phyloP scores from a whole-genome alignment of 2,113 vertebrate species.

The Cyanocitta stelleri region DNA sequence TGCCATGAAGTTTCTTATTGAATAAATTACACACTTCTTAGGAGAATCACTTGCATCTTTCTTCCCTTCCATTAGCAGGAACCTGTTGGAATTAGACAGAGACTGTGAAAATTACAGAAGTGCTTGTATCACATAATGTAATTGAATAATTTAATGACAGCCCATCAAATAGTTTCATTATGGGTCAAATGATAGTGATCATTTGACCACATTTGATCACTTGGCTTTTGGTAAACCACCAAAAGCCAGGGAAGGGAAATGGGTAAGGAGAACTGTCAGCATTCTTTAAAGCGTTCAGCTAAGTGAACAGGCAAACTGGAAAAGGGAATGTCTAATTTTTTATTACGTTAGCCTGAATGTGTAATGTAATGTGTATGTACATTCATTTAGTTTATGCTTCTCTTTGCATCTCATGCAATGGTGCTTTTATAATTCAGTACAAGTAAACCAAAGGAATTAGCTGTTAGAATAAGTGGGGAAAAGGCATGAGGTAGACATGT shows the following conservation, averaged over 20 bases:
- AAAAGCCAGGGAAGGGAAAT: not conserved
- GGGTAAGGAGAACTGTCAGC: not conserved
- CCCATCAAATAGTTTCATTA: not conserved
- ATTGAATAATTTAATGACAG: not conserved
- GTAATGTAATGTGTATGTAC: not conserved
- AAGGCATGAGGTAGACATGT: not conserved
- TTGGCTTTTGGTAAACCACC: not conserved
- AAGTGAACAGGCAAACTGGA: not conserved
- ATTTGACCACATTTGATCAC: not conserved
- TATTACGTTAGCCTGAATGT: not conserved
- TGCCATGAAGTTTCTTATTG: not conserved
- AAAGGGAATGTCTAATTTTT: not conserved
- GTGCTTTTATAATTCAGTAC: not conserved
- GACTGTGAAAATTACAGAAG: not conserved
- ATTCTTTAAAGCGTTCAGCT: not conserved
- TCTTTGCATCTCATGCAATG: not conserved
- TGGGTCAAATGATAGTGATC: not conserved
- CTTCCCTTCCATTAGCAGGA: not conserved
- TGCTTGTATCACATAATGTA: not conserved
- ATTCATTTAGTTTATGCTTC: not conserved
- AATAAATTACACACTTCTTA: not conserved
- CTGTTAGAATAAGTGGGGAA: not conserved
- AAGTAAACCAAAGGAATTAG: not conserved
- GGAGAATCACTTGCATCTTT: not conserved
- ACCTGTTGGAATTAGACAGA: not conserved